phyloP scores from a whole-genome alignment of 2,888 invertebrate species.

The Sesia bembeciformis region DNA sequence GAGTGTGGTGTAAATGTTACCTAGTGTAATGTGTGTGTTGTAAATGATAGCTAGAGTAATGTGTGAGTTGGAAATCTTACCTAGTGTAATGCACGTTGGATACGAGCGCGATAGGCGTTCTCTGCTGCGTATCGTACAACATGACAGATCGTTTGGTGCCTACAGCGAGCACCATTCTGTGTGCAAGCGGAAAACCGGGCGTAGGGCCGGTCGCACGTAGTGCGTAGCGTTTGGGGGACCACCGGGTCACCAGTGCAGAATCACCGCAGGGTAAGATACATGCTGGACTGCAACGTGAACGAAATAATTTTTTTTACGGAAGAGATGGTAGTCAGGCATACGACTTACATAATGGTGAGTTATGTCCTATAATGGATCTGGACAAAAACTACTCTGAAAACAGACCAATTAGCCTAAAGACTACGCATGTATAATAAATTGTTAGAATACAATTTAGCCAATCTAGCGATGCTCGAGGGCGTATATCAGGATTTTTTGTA shows the following conservation, averaged over 20 bases:
- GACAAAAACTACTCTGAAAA: too few species aligned
- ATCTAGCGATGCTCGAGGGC: too few species aligned
- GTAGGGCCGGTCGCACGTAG: constrained; percentile 70
- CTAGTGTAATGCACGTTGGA: constrained; percentile 62
- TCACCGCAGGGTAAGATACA: constrained; percentile 86
- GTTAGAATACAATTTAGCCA: too few species aligned
- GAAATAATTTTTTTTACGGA: too few species aligned
- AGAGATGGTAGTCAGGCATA: not conserved
- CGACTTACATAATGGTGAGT: not conserved
- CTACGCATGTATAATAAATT: too few species aligned
- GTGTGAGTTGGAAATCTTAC: too few species aligned
- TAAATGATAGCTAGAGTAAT: not conserved
- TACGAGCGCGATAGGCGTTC: constrained; percentile 47
- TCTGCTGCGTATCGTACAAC: constrained; percentile 62
- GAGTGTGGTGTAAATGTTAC: too few species aligned
- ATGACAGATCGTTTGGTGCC: constrained; percentile 89
- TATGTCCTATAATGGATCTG: too few species aligned
- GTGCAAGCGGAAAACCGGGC: constrained; percentile 77
- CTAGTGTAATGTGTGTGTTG: too few species aligned
- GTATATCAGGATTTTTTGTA: too few species aligned
- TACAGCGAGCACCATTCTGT: constrained; percentile 92
- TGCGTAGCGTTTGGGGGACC: constrained; percentile 84
- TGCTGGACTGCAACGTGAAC: constrained; percentile 76
- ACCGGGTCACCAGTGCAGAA: constrained; percentile 87
- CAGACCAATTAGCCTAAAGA: too few species aligned